phyloP scores from a whole-genome alignment of 2,888 invertebrate species.

The Eupelmus urozonus region DNA sequence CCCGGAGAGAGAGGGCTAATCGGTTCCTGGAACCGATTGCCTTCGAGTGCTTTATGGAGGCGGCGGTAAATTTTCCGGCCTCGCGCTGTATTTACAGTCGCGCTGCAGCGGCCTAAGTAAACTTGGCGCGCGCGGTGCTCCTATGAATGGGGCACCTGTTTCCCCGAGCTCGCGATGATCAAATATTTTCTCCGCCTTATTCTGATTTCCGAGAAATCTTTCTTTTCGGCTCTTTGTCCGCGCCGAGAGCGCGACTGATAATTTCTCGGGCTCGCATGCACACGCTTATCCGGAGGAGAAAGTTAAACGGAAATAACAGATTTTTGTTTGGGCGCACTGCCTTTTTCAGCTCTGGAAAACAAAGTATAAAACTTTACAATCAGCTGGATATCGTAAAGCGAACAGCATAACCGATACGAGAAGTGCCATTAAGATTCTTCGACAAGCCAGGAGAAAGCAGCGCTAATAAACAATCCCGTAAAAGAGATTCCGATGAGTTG shows the following conservation, averaged over 20 bases:
- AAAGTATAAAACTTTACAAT: no score
- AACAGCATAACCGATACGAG: no score
- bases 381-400: no score
- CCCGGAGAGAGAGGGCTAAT: constrained; percentile 11
- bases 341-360: no score
- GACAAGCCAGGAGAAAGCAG: constrained; percentile 7
- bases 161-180: constrained; percentile 62
- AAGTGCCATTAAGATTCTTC: constrained; percentile 31
- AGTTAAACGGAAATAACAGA: constrained; percentile 20
- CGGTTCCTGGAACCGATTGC: constrained; percentile 38
- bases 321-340: no score
- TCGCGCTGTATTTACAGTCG: constrained; percentile 52
- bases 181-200: constrained; percentile 52
- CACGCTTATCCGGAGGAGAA: background rate
- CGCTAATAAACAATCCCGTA: constrained; percentile 15
- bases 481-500: constrained; percentile 35
- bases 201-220: background rate
- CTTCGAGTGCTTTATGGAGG: background rate
- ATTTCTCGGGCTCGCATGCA: background rate
- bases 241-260: background rate
- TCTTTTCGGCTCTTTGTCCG: background rate
- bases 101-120: constrained; percentile 64
- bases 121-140: constrained; percentile 58
- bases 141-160: constrained; percentile 62
- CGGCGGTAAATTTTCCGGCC: constrained; percentile 35